Evolutionary conservation across 2,113 vertebrate species (phyloP), one percentile per base, ranked within the genome.

Genomic region (Melanocharis versteri): DNA sequence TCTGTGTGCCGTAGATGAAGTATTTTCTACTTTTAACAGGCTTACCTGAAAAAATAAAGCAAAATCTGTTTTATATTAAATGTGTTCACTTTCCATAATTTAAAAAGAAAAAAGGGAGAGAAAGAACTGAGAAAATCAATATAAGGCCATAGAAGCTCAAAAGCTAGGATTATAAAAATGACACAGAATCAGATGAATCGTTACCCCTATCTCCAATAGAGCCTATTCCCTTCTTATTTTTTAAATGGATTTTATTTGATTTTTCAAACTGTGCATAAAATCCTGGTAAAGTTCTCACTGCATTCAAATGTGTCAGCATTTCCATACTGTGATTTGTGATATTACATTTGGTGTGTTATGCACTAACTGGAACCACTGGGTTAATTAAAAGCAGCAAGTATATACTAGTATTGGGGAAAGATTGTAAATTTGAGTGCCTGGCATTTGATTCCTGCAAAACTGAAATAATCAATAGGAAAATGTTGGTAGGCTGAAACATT

Each of bases 21-120:
- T 64, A 87, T 92, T 87, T 86, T 92, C 65, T 77, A 78, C 81
- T 78, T 93, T 84, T 94, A 93, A 66, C 80, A 68, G 94, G 94
- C 91, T 95, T 95, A 93, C 93, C 80, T 93, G 72, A 88, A 83
- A 93, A 96, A 97, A 94, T 89, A 94, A 90, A 92, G 72, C 54
- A 88, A 95, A 94, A 95, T 90, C 90, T 94, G 45, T 73, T 96
- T 95, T 95, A 94, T 97, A 96, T 96, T 95, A 93, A 93, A 85
- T 65, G 54, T 73, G 50, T 50, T 96, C 68, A 70, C 80, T 95
- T 96, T 90, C 82, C 70, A 44, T 83, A 86, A 92, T 58, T 91
- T 90, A 56, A 72, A 82, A 91, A 83, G 82, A 71, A 81, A 89
- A 76, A 83, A 94, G 37, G 37, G 15, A 83, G 56, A 65, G 50